Percentiles rank a stretch among this genome's conserved stretches.
Evolutionary conservation across 2,797 vertebrate species (phyloP).

Genomic region (Manis pentadactyla): DNA sequence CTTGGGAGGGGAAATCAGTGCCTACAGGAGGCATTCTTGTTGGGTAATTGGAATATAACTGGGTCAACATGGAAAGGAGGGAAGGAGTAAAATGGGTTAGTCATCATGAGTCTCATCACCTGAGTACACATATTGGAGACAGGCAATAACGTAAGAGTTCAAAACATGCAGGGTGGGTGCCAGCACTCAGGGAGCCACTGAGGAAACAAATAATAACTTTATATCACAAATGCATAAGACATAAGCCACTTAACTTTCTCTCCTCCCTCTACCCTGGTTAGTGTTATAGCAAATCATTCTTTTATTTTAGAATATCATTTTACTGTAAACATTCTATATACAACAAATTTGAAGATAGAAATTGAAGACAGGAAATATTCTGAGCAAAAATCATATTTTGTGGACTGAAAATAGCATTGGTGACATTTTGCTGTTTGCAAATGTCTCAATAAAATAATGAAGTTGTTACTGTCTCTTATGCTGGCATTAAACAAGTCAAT

Average conservation of each 20-base stretch:
- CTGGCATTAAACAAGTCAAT: background rate
- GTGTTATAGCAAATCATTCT: background rate
- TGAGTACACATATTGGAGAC: background rate
- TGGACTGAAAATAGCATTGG: background rate
- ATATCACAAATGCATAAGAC: background rate
- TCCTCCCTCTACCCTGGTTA: background rate
- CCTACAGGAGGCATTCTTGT: background rate
- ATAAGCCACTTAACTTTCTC: background rate
- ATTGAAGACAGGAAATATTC: background rate
- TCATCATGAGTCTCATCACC: background rate
- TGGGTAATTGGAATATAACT: background rate
- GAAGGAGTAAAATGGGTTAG: background rate
- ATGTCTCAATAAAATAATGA: constrained; percentile 20
- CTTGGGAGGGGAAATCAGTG: background rate
- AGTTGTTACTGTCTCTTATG: background rate
- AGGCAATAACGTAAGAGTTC: background rate
- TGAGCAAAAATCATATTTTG: background rate
- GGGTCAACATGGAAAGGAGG: background rate
- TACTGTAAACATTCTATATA: background rate
- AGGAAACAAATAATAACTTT: background rate
- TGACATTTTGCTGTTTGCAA: background rate
- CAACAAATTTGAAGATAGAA: background rate
- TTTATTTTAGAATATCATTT: background rate
- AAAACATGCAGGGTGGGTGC: background rate
- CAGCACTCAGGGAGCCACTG: background rate